Evolutionary conservation across 2,888 invertebrate genomes (phyloP).

Genomic region (Calameuta filiformis): DNA sequence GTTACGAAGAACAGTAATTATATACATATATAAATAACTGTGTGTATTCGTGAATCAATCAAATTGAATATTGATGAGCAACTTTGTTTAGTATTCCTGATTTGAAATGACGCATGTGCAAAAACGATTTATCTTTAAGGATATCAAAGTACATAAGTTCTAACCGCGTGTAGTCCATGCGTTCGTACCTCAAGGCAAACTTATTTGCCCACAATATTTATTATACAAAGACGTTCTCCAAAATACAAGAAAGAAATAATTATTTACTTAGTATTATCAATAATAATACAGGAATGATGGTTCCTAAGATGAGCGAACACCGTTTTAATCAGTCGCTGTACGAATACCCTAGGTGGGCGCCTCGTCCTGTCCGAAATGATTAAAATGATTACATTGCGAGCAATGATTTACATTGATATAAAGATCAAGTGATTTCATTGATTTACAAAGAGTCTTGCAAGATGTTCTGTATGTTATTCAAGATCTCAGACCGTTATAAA

Average conservation of each 20-base stretch:
- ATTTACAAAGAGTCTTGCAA: conserved; percentile 11
- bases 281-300: conserved; percentile 56
- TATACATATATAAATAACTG: neutral
- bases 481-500: neutral
- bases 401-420: conserved; percentile 14
- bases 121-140: neutral
- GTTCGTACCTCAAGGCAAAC: neutral
- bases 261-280: conserved; percentile 48
- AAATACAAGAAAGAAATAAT: conserved; percentile 49
- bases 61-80: neutral
- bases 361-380: conserved; percentile 40
- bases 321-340: conserved; percentile 37
- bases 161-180: neutral
- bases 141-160: neutral
- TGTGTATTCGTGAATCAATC: neutral
- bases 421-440: conserved; percentile 15
- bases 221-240: conserved; percentile 49
- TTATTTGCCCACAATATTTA: neutral
- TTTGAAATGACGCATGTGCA: neutral
- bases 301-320: conserved; percentile 47
- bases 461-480: conserved; percentile 1
- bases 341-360: conserved; percentile 45
- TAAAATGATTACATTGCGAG: conserved; percentile 22
- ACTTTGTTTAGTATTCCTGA: neutral
- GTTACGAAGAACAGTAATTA: neutral